Evolutionary conservation across 2,113 vertebrate species (phyloP), one percentile per base, ranked within the genome.

Genomic region (Mixornis gularis): DNA sequence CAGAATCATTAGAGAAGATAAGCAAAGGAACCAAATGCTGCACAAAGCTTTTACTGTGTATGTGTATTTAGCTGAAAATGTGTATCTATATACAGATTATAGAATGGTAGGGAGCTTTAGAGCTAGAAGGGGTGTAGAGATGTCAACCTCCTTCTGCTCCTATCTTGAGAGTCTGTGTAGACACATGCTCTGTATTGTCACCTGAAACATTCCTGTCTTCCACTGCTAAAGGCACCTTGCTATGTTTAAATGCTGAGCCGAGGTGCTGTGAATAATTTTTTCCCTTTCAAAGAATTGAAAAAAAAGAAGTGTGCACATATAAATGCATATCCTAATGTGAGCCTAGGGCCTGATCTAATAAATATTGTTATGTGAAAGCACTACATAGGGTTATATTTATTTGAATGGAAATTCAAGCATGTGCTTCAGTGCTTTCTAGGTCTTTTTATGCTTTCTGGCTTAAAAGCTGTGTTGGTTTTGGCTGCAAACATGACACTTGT

Each of bases 51-150:
- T 74, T 71, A 30, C 26, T 27, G 12, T 79, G 25, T 71, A 43
- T 3, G 1, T 63, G 26, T 78, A 51, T 48, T 76, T 78, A 79
- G 36, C 36, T 76, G 40, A 79, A 87, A 86, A 71, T 22, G 3
- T 68, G 2, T 79, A 30, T 36, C 41, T 65, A 0, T 80, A 5
- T 69, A 69, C 2, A 9, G 81, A 58, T 87, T 41, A 29, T 25
- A 32, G 53, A 64, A 58, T 25, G 43, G 62, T 65, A 71, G 78
- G 58, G 53, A 92, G 78, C 84, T 88, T 81, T 81, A 87, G 58
- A 72, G 49, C 32, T 51, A 29, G 64, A 38, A 80, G 48, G 30
- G 44, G 11, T 80, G 22, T 8, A 66, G 56, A 63, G 18, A 6
- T 17, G 4, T 62, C 3, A 3, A 17, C 17, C 24, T 58, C 41